Conservation (phyloP, 2,113 vertebrate genomes). For the Leucoraja erinaceus region DNA sequence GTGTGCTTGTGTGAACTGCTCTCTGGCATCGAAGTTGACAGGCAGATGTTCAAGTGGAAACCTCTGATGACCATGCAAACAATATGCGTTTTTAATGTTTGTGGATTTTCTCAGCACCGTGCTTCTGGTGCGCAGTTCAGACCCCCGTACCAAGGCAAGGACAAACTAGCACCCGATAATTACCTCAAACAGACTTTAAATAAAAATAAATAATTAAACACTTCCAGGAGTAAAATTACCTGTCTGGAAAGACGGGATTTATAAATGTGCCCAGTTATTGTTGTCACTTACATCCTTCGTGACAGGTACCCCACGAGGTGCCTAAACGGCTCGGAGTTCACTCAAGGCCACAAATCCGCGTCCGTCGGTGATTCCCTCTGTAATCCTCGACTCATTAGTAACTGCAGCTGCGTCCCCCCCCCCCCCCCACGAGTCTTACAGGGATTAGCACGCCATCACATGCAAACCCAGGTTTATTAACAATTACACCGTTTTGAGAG, state of each 20-base stretch:
- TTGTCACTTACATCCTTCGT: background rate
- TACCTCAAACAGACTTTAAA: background rate
- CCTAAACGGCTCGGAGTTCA: background rate
- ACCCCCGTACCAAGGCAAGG: background rate
- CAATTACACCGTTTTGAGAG: background rate
- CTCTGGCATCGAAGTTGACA: background rate
- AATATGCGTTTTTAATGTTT: conserved; percentile 7
- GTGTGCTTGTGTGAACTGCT: background rate
- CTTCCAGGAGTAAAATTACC: background rate
- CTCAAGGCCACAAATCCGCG: background rate
- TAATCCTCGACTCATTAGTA: background rate
- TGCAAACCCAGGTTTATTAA: no score
- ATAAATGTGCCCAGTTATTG: background rate
- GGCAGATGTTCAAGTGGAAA: background rate
- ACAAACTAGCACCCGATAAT: background rate
- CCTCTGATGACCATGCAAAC: background rate
- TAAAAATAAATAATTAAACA: background rate
- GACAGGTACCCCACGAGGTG: background rate
- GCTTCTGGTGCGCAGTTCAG: background rate
- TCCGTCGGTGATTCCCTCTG: no score
- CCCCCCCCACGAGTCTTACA: background rate
- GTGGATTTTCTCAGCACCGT: background rate
- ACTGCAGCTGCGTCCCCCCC: background rate
- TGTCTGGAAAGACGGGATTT: background rate
- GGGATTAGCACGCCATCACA: background rate